Base-by-base conservation (phyloP, 2,113 vertebrate genomes). In the Corythornis cristatus region DNA sequence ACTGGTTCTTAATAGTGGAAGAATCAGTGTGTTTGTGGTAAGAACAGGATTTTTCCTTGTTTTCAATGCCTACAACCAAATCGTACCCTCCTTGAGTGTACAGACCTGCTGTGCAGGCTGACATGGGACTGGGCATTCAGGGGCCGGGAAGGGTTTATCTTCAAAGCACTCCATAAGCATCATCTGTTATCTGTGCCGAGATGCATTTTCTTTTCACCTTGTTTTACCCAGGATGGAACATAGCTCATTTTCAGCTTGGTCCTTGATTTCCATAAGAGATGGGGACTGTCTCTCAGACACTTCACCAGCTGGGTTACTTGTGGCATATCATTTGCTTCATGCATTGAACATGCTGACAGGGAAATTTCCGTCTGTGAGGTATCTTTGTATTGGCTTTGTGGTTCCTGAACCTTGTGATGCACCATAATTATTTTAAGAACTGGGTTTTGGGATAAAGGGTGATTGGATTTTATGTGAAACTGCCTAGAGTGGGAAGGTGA, bases 171-270 rank as follows among this genome's bases (percentile, higher is more conserved):
- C 35, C 3, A 0, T 61, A 48, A 84, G 15, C 31, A 48, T 89
- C 60, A 16, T 61, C 67, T 76, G 23, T 42, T 87, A 67, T 42
- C 51, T 67, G 33, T 67, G 67, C 71, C 65, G 68, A 92, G 76
- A 65, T 92, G 78, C 11, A n/a, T 77, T 50, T 75, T 79, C 46
- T 85, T 93, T 85, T 65, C 81, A 78, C 62, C 42, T 82, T 66
- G 46, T 58, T 95, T 89, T 86, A 83, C 42, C 86, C 81, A 58
- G 40, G 18, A 48, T 87, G 71, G 80, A 94, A 86, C 65, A 60
- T 70, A 76, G 76, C 58, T 82, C 37, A 31, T 91, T 91, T 87
- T 77, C 71, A 71, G 67, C 58, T 51, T 61, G 70, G 56, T 76
- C 51, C 40, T 26, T 31, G 29, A 29, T 82, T 86, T 71, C 70